Evolutionary conservation across 2,888 invertebrate genomes (phyloP), one percentile per base, ranked within the genome.

Genomic region (Desoria tigrina): DNA sequence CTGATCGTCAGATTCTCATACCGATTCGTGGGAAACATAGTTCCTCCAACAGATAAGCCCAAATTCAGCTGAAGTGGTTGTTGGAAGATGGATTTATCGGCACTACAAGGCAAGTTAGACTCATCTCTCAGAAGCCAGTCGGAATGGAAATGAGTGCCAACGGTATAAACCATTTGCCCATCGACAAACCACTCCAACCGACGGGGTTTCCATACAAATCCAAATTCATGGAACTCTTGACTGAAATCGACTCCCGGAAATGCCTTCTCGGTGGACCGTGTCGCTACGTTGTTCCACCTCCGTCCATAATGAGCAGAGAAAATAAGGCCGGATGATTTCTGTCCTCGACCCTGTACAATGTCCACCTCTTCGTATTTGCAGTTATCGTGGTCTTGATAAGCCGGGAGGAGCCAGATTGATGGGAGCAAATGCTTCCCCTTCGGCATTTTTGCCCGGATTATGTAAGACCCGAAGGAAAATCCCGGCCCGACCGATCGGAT

Each of bases 321-420:
- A 24, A 71, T 63, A 2, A 72, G 63, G 21, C 69, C 70, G 7
- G 74, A 66, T 32, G 70, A 57, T 32, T 68, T 69, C 51, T 73
- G 68, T 50, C 75, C 75, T 58, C 74, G 61, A 9, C 54, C 64
- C 56, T 70, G 66, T 21, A 70, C 63, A 27, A 75, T 61, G 62
- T 74, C 69, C 27, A 75, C 65, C 61, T 74, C 75, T 69, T 75
- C 75, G 49, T 75, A 74, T 57, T 71, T 73, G 53, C 73, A 73
- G 49, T 68, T 63, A 51, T 75, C 72, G 27, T 72, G 67, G 63
- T 72, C 65, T 45, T 71, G 71, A 39, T 73, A 71, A 21, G 67
- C 63, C 18, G 75, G 74, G 42, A 68, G 18, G 37, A 75, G 68
- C 53, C 50, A 72, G 56, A 75, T 73, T 16, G 71, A 67, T 18